Base-by-base conservation (phyloP, 1,140 invertebrate genomes). In the Macrosteles quadrilineatus region DNA sequence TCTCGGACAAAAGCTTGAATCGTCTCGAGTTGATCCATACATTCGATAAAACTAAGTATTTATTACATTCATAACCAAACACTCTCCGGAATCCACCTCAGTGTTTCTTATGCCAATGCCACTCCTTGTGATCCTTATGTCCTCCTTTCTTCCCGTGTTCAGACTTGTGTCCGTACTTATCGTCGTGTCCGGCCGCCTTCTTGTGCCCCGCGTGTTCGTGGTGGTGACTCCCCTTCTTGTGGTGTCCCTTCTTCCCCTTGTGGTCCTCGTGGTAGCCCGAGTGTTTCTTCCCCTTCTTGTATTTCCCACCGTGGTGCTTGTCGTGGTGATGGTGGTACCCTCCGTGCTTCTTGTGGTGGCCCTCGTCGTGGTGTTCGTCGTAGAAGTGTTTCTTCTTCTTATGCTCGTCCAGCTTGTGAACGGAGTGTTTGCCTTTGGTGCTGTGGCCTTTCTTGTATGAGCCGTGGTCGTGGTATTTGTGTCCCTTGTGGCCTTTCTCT, bases 251-350 rank as follows among this genome's bases (percentile, higher is more conserved):
- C 71, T 87, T 84, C n/a, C 84, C 85, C 68, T 86, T 83, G 67
- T 88, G 84, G 36, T 83, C 83, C 55, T 87, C 82, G 66, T 88
- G 83, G 73, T 90, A 85, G 21, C 86, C 88, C 9, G 84, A 83
- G 53, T 91, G 85, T 69, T 90, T 86, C 72, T 89, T 87, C 1
- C 88, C 88, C 1, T 89, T 89, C 82, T 91, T 91, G 81, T 91
- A 88, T 75, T 89, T 87, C 4, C 88, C 88, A 17, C 89, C 89
- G 70, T 90, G 87, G 73, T 91, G 85, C 74, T 84, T 83, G 9
- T 84, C 83, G 73, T 87, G 86, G 66, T 86, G 81, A 67, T 88
- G 82, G 71, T 88, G 85, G 75, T 85, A 81, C 1, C 81, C 81
- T 31, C 86, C 86, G 65, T 85, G 83, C 73, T 88, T 88, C 72